Evolutionary conservation across 2,888 invertebrate species (phyloP).

Genomic region (Muschampia plurimacula): DNA sequence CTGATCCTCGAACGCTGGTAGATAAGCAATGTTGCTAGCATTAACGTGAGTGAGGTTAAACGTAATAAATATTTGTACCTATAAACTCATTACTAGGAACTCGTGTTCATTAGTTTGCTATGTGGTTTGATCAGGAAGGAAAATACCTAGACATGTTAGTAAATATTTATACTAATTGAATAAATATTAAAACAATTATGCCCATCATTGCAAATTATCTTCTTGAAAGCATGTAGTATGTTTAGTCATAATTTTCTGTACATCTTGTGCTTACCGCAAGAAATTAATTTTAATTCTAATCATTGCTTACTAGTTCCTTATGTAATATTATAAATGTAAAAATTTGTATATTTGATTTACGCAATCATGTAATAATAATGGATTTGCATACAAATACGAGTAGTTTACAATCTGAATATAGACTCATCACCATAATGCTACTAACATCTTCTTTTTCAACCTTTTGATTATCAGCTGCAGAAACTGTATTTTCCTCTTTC

Average conservation of each 20-base stretch:
- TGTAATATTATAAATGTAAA: no score
- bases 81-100: constrained; percentile 24
- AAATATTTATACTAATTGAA: constrained; percentile 28
- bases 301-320: background rate
- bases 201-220: constrained; percentile 5
- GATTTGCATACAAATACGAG: no score
- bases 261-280: background rate
- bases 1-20: background rate
- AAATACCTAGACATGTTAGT: constrained; percentile 21
- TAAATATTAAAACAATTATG: background rate
- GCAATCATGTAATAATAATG: background rate
- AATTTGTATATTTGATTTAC: background rate
- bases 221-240: background rate
- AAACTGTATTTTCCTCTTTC: background rate
- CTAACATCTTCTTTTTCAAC: no score
- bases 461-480: no score
- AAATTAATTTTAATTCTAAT: background rate
- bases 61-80: constrained; percentile 13
- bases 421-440: no score
- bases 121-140: constrained; percentile 25
- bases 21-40: background rate
- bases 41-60: background rate
- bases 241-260: background rate
- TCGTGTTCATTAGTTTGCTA: constrained; percentile 10
- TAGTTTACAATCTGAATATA: no score